Evolutionary conservation across 2,113 vertebrate genomes (phyloP).

Genomic region (Nothocercus julius): DNA sequence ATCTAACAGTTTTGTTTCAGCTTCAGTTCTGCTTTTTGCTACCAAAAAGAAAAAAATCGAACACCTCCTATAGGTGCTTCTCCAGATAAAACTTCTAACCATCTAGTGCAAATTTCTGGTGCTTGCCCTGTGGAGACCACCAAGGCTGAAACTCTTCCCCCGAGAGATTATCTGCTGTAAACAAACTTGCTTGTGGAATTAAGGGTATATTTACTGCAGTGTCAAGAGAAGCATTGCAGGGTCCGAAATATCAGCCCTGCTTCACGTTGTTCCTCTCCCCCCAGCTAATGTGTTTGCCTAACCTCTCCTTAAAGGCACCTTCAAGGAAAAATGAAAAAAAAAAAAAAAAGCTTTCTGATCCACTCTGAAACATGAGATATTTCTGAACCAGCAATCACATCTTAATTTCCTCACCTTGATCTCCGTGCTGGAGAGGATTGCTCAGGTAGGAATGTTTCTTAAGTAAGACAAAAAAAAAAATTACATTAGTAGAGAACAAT

Average conservation of each 20-base stretch:
- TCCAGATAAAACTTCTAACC: neutral
- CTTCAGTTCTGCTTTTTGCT: neutral
- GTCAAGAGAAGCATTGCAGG: neutral
- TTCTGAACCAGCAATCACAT: slow-evolving; percentile 31
- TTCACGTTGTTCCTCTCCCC: neutral
- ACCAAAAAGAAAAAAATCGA: neutral
- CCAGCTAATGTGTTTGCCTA: slow-evolving; percentile 46
- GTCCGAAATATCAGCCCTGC: neutral
- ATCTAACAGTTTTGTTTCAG: neutral
- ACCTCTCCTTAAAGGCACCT: slow-evolving; percentile 50
- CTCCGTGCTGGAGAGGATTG: slow-evolving; percentile 26
- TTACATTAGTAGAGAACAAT: slow-evolving; percentile 58
- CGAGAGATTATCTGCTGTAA: neutral
- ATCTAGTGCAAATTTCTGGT: neutral
- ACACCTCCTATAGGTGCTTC: neutral
- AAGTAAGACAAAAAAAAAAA: slow-evolving; percentile 29
- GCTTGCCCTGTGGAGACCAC: neutral
- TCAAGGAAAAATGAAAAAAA: neutral
- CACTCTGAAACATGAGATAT: slow-evolving; percentile 55
- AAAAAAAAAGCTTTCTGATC: neutral
- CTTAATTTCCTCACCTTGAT: slow-evolving; percentile 50
- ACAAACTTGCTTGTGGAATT: neutral
- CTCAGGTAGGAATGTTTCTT: slow-evolving; percentile 69
- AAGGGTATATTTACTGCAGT: neutral
- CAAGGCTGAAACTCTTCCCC: neutral